A percentile compares a stretch with the other conserved stretches of the same genome.
Evolutionary conservation across 37 sponge, comb jelly and placozoan genomes (phyloP).

Genomic region (Bolinopsis microptera): DNA sequence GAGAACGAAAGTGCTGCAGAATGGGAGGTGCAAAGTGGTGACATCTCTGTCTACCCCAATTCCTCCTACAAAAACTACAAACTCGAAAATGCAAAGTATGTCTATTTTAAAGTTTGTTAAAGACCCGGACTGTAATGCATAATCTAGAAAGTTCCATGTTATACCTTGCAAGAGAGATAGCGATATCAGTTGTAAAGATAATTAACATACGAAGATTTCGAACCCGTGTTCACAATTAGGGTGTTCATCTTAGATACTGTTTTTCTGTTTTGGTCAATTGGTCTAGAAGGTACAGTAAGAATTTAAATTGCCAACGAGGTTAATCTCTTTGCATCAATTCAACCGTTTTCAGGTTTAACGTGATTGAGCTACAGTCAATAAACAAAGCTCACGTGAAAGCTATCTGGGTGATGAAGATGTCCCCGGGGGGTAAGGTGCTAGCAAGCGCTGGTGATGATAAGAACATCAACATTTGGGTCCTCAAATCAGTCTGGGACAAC

Average conservation of each 20-base stretch:
- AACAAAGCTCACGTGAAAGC: conserved; percentile 54
- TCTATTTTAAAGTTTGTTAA: no score
- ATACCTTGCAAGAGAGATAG: no score
- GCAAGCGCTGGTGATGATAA: conserved; percentile 61
- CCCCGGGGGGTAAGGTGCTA: conserved; percentile 17
- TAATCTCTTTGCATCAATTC: no score
- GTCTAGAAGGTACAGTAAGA: no score
- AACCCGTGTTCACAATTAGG: no score
- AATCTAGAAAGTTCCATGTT: no score
- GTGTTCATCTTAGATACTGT: no score
- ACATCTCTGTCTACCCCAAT: conserved; percentile 34
- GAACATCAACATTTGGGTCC: conserved; percentile 44
- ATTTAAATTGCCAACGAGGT: no score
- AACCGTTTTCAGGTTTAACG: conserved; percentile 36
- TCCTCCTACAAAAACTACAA: conserved; percentile 40
- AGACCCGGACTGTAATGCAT: no score
- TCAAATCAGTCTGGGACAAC: conserved; percentile 23
- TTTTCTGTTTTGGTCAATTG: no score
- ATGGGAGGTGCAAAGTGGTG: conserved; percentile 38
- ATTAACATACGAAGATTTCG: no score
- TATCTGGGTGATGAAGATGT: conserved; percentile 52
- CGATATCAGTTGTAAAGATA: no score
- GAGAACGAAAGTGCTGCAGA: conserved; percentile 43
- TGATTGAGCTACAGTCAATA: conserved; percentile 53
- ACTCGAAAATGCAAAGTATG: background rate